Percentiles rank a stretch among this genome's conserved stretches.
These are phyloP conservation scores for Trichoplusia ni DNA, from an alignment of 1,140 invertebrate species.

Conservation along the genomic window DNA sequence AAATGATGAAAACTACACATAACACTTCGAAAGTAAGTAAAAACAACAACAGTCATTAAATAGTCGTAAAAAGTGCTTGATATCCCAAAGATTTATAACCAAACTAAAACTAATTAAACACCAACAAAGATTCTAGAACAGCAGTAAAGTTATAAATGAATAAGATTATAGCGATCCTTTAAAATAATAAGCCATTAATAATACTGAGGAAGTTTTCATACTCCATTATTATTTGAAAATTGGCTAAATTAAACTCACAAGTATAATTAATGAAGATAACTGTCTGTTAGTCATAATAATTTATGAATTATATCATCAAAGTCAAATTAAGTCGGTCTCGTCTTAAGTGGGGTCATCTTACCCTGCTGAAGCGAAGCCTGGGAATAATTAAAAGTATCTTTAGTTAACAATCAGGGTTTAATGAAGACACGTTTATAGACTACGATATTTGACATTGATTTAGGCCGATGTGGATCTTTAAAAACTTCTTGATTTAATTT, in stretches of 20 bases:
- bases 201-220: neutral
- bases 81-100: neutral
- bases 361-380: neutral
- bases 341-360: neutral
- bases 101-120: neutral
- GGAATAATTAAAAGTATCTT: neutral
- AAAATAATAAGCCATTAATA: neutral
- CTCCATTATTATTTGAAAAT: constrained; percentile 10
- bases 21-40: too few relatives aligned
- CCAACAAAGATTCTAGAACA: too few relatives aligned
- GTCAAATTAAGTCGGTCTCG: constrained; percentile 13
- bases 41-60: too few relatives aligned
- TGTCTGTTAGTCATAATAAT: constrained; percentile 20
- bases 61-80: too few relatives aligned
- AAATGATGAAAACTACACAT: too few relatives aligned
- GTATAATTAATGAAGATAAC: constrained; percentile 21
- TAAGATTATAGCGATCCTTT: neutral
- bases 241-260: constrained; percentile 13
- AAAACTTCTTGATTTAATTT: too few relatives aligned
- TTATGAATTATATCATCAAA: constrained; percentile 3
- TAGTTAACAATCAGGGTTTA: neutral
- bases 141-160: too few relatives aligned
- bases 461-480: neutral
- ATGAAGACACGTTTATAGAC: neutral
- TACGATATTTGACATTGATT: neutral